A percentile compares a stretch with the other conserved stretches of the same genome.
phyloP scores from a whole-genome alignment of 2,888 invertebrate species.

The Diaprepes abbreviatus region DNA sequence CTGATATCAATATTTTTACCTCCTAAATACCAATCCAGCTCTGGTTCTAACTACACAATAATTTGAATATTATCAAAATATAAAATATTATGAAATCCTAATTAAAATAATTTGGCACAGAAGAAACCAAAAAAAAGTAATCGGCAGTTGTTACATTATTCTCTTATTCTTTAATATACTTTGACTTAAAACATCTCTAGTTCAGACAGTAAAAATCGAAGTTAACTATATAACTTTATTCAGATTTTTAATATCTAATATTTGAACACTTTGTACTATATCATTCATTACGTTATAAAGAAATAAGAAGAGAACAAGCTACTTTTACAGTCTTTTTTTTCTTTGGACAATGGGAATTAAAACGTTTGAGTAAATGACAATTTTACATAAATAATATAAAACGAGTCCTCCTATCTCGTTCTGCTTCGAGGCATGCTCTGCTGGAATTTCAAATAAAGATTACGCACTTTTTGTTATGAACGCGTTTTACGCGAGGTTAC shows the following conservation, averaged over 20 bases:
- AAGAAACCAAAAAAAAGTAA: conserved; percentile 1
- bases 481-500: no score
- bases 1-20: no score
- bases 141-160: not conserved
- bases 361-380: not conserved
- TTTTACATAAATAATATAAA: no score
- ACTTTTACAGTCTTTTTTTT: conserved; percentile 26
- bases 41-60: not conserved
- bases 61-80: not conserved
- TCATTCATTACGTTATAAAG: conserved; percentile 19
- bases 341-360: conserved; percentile 8
- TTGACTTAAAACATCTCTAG: not conserved
- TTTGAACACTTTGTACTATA: conserved; percentile 38
- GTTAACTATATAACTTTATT: no score
- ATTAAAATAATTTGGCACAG: conserved; percentile 5
- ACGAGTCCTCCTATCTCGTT: no score
- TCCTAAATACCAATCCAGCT: not conserved
- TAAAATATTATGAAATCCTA: not conserved
- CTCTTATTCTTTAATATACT: not conserved
- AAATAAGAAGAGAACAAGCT: not conserved
- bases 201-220: conserved; percentile 8
- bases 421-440: no score
- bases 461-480: no score
- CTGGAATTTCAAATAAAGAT: no score
- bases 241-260: conserved; percentile 12